phyloP scores from a whole-genome alignment of 1,140 invertebrate genomes.

The Trichoplusia ni region DNA sequence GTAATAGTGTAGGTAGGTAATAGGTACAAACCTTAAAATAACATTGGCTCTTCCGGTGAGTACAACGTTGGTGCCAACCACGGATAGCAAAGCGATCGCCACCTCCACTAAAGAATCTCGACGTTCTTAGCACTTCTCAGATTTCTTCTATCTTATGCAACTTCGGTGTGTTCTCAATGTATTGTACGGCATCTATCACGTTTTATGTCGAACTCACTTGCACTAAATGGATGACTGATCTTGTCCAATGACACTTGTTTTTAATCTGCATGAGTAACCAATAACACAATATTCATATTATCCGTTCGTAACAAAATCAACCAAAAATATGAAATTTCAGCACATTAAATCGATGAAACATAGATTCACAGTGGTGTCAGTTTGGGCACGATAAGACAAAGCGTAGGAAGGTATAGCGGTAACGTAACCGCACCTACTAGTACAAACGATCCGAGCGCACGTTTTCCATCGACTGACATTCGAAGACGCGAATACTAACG shows the following conservation, averaged over 20 bases:
- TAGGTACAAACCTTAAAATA: constrained; percentile 71
- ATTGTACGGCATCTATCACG: constrained; percentile 44
- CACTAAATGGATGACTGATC: constrained; percentile 69
- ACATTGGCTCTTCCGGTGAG: constrained; percentile 72
- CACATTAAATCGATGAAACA: constrained; percentile 63
- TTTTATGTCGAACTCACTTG: constrained; percentile 56
- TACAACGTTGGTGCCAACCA: constrained; percentile 55
- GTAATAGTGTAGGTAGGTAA: constrained; percentile 21
- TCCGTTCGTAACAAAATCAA: constrained; percentile 52
- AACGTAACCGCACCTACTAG: constrained; percentile 43
- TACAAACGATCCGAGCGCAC: constrained; percentile 41
- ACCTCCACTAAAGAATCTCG: constrained; percentile 19
- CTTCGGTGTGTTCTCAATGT: constrained; percentile 30
- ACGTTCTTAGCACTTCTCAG: constrained; percentile 42
- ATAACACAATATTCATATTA: constrained; percentile 58
- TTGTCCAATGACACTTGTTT: constrained; percentile 68
- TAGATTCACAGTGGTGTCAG: constrained; percentile 27
- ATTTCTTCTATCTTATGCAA: constrained; percentile 20
- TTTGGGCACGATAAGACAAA: constrained; percentile 49
- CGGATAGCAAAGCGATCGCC: constrained; percentile 48
- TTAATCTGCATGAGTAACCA: constrained; percentile 52
- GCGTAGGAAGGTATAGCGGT: constrained; percentile 42
- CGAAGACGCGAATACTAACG: constrained; percentile 31
- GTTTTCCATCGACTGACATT: constrained; percentile 47
- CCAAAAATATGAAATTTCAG: constrained; percentile 56